These are phyloP conservation scores for Ditula angustiorana DNA, from an alignment of 2,888 invertebrate genomes.

Conservation along the genomic window DNA sequence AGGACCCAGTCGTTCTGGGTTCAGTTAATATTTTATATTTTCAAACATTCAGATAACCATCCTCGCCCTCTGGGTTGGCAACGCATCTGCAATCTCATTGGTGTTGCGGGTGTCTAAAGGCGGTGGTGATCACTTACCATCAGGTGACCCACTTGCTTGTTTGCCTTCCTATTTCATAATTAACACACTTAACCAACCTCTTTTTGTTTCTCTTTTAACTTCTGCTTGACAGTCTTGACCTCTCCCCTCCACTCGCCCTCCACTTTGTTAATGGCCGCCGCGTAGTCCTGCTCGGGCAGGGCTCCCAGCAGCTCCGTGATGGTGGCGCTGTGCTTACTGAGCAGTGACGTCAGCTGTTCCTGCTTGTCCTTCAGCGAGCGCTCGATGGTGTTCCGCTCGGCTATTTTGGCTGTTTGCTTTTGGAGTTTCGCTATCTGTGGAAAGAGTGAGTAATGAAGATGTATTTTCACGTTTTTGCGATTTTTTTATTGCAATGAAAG, in stretches of 20 bases:
- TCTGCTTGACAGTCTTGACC: constrained; percentile 78
- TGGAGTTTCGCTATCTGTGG: constrained; percentile 78
- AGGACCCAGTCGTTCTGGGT: too few species aligned
- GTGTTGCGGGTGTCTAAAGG: too few species aligned
- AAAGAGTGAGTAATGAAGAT: background rate
- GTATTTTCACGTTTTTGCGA: too few species aligned
- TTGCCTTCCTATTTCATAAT: too few species aligned
- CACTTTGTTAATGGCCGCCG: constrained; percentile 72
- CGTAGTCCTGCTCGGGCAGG: constrained; percentile 86
- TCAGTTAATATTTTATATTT: too few species aligned
- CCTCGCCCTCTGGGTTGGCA: too few species aligned
- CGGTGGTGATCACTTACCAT: too few species aligned
- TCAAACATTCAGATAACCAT: too few species aligned
- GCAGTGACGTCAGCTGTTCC: constrained; percentile 85
- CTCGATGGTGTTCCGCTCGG: constrained; percentile 87
- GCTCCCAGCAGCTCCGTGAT: constrained; percentile 87
- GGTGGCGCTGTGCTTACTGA: constrained; percentile 88
- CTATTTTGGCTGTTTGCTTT: constrained; percentile 86
- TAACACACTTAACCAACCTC: constrained; percentile 70
- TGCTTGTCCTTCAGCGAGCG: constrained; percentile 79
- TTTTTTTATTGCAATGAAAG: too few species aligned
- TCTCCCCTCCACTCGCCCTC: constrained; percentile 83
- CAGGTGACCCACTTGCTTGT: too few species aligned
- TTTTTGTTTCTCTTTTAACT: constrained; percentile 78
- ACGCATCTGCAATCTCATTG: too few species aligned